Evolutionary conservation across 2,797 vertebrate species (phyloP).

Genomic region (Hirundo rustica): DNA sequence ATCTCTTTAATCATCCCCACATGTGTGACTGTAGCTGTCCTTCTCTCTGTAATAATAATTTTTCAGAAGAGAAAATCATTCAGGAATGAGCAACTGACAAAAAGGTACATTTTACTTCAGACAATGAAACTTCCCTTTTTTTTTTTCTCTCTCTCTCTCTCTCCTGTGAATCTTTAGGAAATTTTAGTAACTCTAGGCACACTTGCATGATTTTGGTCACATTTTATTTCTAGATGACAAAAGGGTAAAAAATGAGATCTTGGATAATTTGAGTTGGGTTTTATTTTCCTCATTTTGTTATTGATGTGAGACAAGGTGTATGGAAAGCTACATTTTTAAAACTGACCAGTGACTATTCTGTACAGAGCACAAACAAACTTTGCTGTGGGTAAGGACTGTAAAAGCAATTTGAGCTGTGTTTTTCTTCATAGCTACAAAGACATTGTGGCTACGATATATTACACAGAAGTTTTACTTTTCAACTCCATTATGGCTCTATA

Average conservation of each 20-base stretch:
- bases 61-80: slow-evolving; percentile 42
- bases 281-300: not conserved
- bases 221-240: not conserved
- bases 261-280: not conserved
- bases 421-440: not conserved
- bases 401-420: not conserved
- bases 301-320: not conserved
- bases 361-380: not conserved
- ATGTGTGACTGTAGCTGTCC: not conserved
- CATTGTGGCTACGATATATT: not conserved
- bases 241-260: not conserved
- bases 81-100: not conserved
- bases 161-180: not conserved
- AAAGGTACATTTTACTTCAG: slow-evolving; percentile 63
- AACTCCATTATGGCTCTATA: not conserved
- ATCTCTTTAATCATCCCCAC: slow-evolving; percentile 17
- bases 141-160: not conserved
- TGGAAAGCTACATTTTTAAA: not conserved
- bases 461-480: not conserved
- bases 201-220: not conserved
- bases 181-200: not conserved
- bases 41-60: not conserved
- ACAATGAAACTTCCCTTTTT: not conserved
- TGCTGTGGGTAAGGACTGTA: not conserved
- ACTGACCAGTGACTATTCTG: not conserved